A percentile compares a stretch with the other conserved stretches of the same genome.
These are phyloP conservation scores for Beroe forskalii DNA, from an alignment of 37 sponge, comb jelly and placozoan genomes.

Conservation along the genomic window DNA sequence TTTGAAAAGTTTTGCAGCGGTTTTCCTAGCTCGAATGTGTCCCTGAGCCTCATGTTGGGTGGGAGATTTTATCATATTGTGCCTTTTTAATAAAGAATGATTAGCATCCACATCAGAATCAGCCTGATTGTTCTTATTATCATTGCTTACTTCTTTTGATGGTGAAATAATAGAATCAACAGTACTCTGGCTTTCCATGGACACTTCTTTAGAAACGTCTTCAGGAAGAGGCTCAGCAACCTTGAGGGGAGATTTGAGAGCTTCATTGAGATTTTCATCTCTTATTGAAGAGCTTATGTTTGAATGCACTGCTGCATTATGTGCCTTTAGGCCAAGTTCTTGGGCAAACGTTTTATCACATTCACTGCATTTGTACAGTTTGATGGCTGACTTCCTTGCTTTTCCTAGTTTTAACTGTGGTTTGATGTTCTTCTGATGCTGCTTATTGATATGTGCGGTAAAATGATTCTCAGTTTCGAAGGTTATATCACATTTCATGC, in stretches of 20 bases:
- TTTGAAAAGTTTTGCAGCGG: constrained; percentile 56
- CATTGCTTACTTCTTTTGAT: background rate
- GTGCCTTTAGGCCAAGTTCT: constrained; percentile 28
- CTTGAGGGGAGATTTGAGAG: background rate
- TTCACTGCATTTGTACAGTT: constrained; percentile 9
- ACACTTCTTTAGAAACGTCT: background rate
- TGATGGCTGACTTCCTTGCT: constrained; percentile 38
- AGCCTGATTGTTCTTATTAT: background rate
- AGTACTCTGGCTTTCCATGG: background rate
- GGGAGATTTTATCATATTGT: background rate
- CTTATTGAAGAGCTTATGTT: background rate
- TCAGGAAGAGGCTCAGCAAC: background rate
- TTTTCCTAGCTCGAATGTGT: constrained; percentile 14
- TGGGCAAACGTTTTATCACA: constrained; percentile 33
- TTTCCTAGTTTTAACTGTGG: background rate
- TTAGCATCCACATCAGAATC: background rate
- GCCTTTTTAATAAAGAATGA: background rate
- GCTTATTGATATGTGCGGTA: background rate
- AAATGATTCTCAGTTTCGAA: background rate
- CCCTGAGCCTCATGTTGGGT: background rate
- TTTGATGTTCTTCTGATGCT: background rate
- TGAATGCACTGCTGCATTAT: constrained; percentile 10
- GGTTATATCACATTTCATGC: constrained; percentile 5
- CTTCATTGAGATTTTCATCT: too few relatives aligned
- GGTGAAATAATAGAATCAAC: background rate